Evolutionary conservation across 2,888 invertebrate genomes (phyloP).

Genomic region (Synanthedon formicaeformis): DNA sequence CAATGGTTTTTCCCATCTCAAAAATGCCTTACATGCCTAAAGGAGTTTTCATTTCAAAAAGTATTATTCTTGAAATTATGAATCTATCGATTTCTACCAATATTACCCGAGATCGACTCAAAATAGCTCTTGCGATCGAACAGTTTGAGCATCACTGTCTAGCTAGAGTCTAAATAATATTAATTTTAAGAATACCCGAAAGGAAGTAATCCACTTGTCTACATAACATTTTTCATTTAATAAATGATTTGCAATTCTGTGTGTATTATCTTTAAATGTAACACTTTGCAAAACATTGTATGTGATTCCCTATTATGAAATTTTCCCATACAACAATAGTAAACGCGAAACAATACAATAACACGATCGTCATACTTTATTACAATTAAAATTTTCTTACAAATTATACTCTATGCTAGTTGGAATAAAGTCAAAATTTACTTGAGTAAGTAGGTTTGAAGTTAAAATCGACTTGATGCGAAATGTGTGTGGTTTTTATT

Average conservation of each 20-base stretch:
- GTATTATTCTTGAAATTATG: too few relatives aligned
- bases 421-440: too few relatives aligned
- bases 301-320: slow-evolving; percentile 9
- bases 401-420: too few relatives aligned
- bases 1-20: too few relatives aligned
- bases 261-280: background rate
- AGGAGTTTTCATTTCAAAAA: too few relatives aligned
- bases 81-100: too few relatives aligned
- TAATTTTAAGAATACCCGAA: too few relatives aligned
- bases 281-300: slow-evolving; percentile 7
- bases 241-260: background rate
- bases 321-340: slow-evolving; percentile 13
- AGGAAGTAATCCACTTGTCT: background rate
- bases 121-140: too few relatives aligned
- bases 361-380: background rate
- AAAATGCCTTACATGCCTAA: too few relatives aligned
- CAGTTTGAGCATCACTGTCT: too few relatives aligned
- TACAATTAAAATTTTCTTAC: background rate
- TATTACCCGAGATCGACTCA: too few relatives aligned
- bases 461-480: background rate
- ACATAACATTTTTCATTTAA: background rate
- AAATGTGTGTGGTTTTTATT: background rate
- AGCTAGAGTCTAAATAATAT: too few relatives aligned
- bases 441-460: background rate
- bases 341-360: background rate